Conservation (phyloP, 35 echinoderm and acorn worm genomes). For the Eucidaris tribuloides region DNA sequence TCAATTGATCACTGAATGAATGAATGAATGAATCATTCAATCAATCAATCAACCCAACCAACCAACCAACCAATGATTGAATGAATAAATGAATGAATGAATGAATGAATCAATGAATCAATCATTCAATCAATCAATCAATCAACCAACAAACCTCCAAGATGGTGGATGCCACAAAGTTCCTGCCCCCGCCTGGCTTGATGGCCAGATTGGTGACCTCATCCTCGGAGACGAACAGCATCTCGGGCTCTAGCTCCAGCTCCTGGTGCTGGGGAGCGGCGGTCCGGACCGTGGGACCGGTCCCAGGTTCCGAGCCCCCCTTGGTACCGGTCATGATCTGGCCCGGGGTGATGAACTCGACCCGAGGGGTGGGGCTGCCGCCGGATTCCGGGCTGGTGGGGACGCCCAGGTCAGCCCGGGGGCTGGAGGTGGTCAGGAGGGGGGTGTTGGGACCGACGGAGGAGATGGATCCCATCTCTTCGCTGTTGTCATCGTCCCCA, state of each 20-base stretch:
- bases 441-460: constrained; percentile 81
- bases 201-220: constrained; percentile 57
- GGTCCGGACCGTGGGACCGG: not conserved
- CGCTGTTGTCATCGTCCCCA: constrained; percentile 76
- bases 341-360: constrained; percentile 19
- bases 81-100: too few relatives aligned
- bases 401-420: constrained; percentile 15
- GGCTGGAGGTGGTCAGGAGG: constrained; percentile 36
- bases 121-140: too few relatives aligned
- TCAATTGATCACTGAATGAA: too few relatives aligned
- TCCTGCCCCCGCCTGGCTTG: constrained; percentile 62
- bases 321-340: not conserved
- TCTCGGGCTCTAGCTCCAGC: constrained; percentile 64
- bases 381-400: not conserved
- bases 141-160: too few relatives aligned
- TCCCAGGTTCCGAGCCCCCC: too few relatives aligned
- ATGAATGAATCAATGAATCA: too few relatives aligned
- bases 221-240: constrained; percentile 68
- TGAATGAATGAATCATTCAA: too few relatives aligned
- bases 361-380: not conserved
- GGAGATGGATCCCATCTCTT: constrained; percentile 74
- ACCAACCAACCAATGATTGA: too few relatives aligned
- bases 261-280: constrained; percentile 46
- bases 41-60: too few relatives aligned
- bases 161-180: constrained; percentile 85